A percentile compares a stretch with the other conserved stretches of the same genome.
Conservation (phyloP, 2,113 vertebrate species). For the Pycnonotus jocosus region DNA sequence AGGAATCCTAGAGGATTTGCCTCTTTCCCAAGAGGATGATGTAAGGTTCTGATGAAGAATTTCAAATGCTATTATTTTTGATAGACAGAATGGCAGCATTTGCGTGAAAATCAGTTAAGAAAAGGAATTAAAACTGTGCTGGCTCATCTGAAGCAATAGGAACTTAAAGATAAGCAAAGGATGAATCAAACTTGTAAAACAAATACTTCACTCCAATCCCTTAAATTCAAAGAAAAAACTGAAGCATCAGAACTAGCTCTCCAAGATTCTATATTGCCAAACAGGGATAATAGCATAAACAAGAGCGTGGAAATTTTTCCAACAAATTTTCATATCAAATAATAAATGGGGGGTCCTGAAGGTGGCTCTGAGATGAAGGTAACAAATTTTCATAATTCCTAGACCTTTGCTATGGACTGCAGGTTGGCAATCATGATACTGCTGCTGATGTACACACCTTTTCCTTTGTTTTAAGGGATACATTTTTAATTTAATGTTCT, state of each 20-base stretch:
- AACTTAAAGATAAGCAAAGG: background rate
- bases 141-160: background rate
- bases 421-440: background rate
- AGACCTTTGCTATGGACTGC: background rate
- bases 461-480: background rate
- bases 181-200: background rate
- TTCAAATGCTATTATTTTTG: background rate
- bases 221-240: background rate
- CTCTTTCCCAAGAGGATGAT: background rate
- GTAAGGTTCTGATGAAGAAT: background rate
- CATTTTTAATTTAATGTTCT: background rate
- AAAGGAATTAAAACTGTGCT: background rate
- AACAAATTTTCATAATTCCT: background rate
- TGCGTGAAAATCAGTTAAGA: background rate
- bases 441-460: background rate
- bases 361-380: background rate
- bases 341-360: background rate
- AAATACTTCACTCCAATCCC: background rate
- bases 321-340: background rate
- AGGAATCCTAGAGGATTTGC: background rate
- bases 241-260: background rate
- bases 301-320: background rate
- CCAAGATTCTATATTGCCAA: background rate
- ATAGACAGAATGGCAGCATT: background rate
- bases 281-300: background rate